These are phyloP conservation scores for Aquatica leii DNA, from an alignment of 2,888 invertebrate genomes.

Conservation along the genomic window DNA sequence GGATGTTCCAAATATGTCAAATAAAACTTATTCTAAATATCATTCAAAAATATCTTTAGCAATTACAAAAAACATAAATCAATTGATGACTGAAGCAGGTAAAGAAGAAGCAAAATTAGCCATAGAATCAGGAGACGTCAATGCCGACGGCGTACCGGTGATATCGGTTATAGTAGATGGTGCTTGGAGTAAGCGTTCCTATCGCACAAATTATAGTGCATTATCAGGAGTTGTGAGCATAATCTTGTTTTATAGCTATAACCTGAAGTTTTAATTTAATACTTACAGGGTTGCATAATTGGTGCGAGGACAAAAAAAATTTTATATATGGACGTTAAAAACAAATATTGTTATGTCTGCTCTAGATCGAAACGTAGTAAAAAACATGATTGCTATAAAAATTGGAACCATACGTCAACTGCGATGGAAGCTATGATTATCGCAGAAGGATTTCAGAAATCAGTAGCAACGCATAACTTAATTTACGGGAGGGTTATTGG, in stretches of 20 bases:
- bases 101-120: conserved; percentile 17
- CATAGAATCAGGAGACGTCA: conserved; percentile 9
- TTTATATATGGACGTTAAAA: conserved; percentile 1
- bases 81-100: conserved; percentile 7
- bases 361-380: not conserved
- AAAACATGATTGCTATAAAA: conserved; percentile 45
- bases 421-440: conserved; percentile 28
- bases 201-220: conserved; percentile 18
- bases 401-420: conserved; percentile 43
- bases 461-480: not conserved
- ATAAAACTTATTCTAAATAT: conserved; percentile 8
- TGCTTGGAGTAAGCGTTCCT: conserved; percentile 16
- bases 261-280: not conserved
- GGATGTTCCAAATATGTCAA: conserved; percentile 5
- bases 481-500: conserved; percentile 10
- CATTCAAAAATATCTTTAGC: not conserved
- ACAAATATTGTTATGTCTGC: conserved; percentile 11
- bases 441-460: conserved; percentile 11
- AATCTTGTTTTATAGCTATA: not conserved
- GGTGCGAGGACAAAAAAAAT: conserved; percentile 7
- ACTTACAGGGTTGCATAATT: conserved; percentile 3
- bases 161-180: conserved; percentile 17
- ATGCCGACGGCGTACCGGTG: conserved; percentile 3
- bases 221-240: conserved; percentile 22
- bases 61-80: not conserved